Evolutionary conservation across 2,888 invertebrate species (phyloP), one percentile per base, ranked within the genome.

Genomic region (Peribatodes rhomboidaria): DNA sequence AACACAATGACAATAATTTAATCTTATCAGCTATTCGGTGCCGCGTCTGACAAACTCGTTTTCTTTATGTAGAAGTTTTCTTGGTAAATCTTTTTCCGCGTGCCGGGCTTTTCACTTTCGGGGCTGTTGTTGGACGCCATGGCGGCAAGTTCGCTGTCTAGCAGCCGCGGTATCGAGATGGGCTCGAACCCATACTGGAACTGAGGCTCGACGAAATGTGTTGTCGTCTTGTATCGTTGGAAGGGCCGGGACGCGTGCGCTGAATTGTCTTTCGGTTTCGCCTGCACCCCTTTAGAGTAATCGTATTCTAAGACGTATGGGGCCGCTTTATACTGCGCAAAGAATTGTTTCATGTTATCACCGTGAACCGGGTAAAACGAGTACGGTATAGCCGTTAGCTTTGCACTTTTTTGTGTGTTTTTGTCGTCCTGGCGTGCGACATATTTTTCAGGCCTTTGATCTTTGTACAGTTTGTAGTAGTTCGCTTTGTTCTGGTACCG

Each of bases 141-240:
- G 9, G 92, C 86, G 14, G 92, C 84, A 22, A 91, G 72, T 71
- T 92, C 92, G 66, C 90, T 90, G 69, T 92, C 92, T 35, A 92
- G 80, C 22, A 90, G 76, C 59, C 80, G 80, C 39, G 92, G 90
- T 67, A 90, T 70, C 9, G 85, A 74, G 58, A 90, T 80, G 10
- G 94, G 93, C 68, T 92, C 91, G 75, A 93, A 93, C 9, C 94
- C 94, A 70, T 93, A 93, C 69, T 93, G 92, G 72, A 89, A 93
- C 66, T 90, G 92, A 0, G 94, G 93, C 70, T 92, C 92, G 41
- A 92, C 90, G 62, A 92, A 91, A 64, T 85, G 85, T 39, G 90
- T 90, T 73, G 83, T 88, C 59, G 74, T 79, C 62, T 80, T 86
- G 59, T 83, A 86, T 44, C 76, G 82, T 58, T 83, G 83, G 39